A percentile compares a stretch with the other conserved stretches of the same genome.
phyloP scores from a whole-genome alignment of 2,113 vertebrate species.

The Diadophis punctatus region DNA sequence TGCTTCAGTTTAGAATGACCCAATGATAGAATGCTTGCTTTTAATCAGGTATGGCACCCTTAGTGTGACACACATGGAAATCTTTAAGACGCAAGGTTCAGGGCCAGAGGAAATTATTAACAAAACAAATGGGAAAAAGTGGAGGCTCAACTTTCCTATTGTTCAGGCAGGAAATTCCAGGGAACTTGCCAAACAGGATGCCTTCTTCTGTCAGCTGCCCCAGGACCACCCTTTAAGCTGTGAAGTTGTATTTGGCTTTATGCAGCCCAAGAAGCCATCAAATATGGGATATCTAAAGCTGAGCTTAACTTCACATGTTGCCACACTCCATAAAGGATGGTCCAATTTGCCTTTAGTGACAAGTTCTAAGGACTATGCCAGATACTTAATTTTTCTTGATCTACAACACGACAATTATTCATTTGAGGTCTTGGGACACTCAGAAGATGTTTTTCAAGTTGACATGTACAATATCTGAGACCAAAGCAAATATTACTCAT shows the following conservation, averaged over 20 bases:
- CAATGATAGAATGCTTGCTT: neutral
- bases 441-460: neutral
- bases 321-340: neutral
- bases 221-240: neutral
- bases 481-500: neutral
- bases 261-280: neutral
- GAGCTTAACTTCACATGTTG: neutral
- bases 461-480: neutral
- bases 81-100: neutral
- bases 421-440: neutral
- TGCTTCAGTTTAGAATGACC: neutral
- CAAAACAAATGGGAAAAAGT: neutral
- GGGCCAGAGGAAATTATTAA: neutral
- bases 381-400: neutral
- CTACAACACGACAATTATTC: neutral
- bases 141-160: slow-evolving; percentile 1
- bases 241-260: neutral
- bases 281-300: neutral
- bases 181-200: neutral
- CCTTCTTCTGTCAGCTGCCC: neutral
- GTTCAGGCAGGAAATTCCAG: slow-evolving; percentile 5
- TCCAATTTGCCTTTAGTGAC: neutral
- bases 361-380: neutral
- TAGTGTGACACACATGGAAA: neutral
- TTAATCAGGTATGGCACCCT: neutral